Evolutionary conservation across 2,113 vertebrate genomes (phyloP).

Genomic region (Dendrocopos noguchii): DNA sequence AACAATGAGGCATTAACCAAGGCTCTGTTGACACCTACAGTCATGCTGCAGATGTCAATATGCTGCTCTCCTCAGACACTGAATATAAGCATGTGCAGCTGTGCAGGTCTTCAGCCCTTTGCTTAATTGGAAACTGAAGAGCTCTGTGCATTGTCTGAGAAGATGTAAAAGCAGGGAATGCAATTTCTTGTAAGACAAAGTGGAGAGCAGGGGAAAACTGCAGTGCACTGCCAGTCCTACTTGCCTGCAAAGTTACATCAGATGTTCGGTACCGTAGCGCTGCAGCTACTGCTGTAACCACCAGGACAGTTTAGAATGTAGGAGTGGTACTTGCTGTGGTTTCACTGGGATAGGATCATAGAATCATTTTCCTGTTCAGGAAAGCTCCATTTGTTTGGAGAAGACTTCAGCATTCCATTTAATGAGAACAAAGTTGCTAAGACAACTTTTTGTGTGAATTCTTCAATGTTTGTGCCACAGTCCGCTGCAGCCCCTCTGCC

Average conservation of each 20-base stretch:
- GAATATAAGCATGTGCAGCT: conserved; percentile 30
- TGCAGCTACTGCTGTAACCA: background rate
- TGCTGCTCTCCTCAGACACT: background rate
- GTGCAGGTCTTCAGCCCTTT: conserved; percentile 13
- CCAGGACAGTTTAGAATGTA: background rate
- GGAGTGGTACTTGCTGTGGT: background rate
- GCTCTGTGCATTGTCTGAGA: background rate
- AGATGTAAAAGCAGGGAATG: conserved; percentile 10
- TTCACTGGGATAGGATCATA: background rate
- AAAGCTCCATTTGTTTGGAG: background rate
- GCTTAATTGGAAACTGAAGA: conserved; percentile 7
- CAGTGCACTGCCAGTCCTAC: background rate
- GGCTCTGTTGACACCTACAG: background rate
- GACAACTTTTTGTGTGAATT: background rate
- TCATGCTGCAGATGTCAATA: conserved; percentile 3
- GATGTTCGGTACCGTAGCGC: background rate
- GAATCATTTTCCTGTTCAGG: background rate
- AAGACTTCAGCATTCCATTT: background rate
- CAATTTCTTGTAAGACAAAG: conserved; percentile 3
- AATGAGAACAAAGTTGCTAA: background rate
- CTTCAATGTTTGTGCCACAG: background rate
- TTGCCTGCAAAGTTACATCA: background rate
- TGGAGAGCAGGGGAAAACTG: background rate
- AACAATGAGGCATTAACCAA: background rate
- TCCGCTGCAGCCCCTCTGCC: background rate